Conservation (phyloP, 2,888 invertebrate species). For the Drosophila meridiana region DNA sequence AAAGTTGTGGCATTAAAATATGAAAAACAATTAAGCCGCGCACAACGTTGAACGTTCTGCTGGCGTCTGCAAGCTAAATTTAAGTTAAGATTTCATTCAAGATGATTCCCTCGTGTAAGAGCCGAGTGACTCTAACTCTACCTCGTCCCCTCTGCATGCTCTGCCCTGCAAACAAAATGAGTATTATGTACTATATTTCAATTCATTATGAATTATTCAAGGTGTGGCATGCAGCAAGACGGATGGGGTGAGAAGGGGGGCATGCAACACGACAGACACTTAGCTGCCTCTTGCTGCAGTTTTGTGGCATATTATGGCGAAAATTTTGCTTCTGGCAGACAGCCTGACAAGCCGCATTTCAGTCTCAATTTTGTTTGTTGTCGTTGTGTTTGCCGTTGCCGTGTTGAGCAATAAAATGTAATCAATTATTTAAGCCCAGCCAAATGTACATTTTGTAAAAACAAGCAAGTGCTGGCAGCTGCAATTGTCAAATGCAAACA, state of each 20-base stretch:
- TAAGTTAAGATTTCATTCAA: slow-evolving; percentile 30
- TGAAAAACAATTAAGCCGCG: slow-evolving; percentile 76
- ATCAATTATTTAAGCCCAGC: slow-evolving; percentile 74
- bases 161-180: slow-evolving; percentile 65
- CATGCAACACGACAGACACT: slow-evolving; percentile 40
- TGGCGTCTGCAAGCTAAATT: slow-evolving; percentile 20
- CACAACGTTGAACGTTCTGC: slow-evolving; percentile 24
- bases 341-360: slow-evolving; percentile 67
- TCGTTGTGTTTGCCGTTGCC: slow-evolving; percentile 29
- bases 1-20: slow-evolving; percentile 78
- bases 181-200: slow-evolving; percentile 77
- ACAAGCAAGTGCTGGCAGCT: slow-evolving; percentile 25
- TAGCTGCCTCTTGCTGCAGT: slow-evolving; percentile 26
- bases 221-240: slow-evolving; percentile 62
- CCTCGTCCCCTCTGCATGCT: neutral
- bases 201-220: slow-evolving; percentile 81
- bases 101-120: slow-evolving; percentile 8
- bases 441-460: slow-evolving; percentile 63
- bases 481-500: slow-evolving; percentile 6
- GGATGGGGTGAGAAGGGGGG: neutral
- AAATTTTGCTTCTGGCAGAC: slow-evolving; percentile 51
- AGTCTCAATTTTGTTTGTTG: slow-evolving; percentile 54
- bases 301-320: slow-evolving; percentile 42
- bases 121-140: neutral
- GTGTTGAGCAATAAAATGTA: slow-evolving; percentile 73